Evolutionary conservation across 2,888 invertebrate species (phyloP), one percentile per base, ranked within the genome.

Genomic region (Hololepta plana): DNA sequence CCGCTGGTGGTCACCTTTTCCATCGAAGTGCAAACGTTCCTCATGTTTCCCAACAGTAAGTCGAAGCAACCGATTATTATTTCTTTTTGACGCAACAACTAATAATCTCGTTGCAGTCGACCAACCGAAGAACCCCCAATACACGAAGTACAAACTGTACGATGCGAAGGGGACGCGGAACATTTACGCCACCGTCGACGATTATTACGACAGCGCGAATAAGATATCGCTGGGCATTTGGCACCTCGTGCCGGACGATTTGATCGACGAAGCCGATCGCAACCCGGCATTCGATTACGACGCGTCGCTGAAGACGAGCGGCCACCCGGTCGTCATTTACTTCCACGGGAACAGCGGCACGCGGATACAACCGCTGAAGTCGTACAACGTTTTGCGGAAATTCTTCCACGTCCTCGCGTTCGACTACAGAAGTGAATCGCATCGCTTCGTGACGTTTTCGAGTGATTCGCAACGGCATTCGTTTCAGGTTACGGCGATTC

Each of bases 231-330:
- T 64, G 51, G 74, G 74, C 1, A 57, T 70, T 11, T 74, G 74
- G 85, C 87, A 88, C 46, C 65, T 85, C 10, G 51, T 85, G 35
- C 85, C 87, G 1, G 59, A 60, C 38, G 67, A 67, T 29, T 51
- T 66, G 30, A 47, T 67, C 26, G 67, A 63, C 37, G 41, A 47
- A 26, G 51, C 55, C 26, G 46, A 53, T 27, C 44, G 54, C 20
- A 46, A 55, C 20, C 12, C 11, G 4, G 24, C 24, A 12, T 59
- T 57, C 35, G 56, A 55, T 40, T 70, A 56, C 43, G 64, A 68
- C 38, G 46, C 55, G 14, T 51, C 61, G 23, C 46, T 75, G 30
- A 54, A 47, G 27, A 53, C 60, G 39, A 57, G 61, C 21, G 39
- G 41, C 23, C 42, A 40, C 24, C 45, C 42, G 29, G 43, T 53